phyloP scores from a whole-genome alignment of 1,140 invertebrate species.

The Nautilus pompilius region DNA sequence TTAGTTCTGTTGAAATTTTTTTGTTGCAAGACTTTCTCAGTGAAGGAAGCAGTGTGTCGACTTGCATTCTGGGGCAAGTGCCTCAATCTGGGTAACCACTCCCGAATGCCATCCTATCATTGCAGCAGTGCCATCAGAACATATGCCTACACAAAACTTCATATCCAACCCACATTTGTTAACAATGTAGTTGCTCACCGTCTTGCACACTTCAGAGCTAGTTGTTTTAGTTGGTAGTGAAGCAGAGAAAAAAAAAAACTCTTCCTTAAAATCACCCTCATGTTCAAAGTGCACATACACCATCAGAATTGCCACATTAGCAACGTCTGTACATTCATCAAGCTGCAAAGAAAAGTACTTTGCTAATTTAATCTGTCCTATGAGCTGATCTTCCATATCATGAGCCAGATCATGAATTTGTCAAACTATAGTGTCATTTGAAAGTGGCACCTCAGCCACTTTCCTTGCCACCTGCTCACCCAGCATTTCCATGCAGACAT shows the following conservation, averaged over 20 bases:
- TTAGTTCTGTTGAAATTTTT: conserved; percentile 11
- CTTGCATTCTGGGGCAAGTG: conserved; percentile 6
- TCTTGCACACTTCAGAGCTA: conserved; percentile 6
- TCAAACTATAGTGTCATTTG: not conserved
- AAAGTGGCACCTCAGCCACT: conserved; percentile 2
- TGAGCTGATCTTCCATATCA: conserved; percentile 5
- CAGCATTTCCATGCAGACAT: conserved; percentile 1
- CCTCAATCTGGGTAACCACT: conserved; percentile 3
- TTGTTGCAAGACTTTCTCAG: conserved; percentile 8
- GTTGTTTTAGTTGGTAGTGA: conserved; percentile 8
- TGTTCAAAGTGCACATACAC: conserved; percentile 10
- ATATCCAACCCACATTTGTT: conserved; percentile 1
- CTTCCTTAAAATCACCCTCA: conserved; percentile 3
- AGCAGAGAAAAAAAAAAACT: not conserved
- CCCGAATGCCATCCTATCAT: conserved; percentile 6
- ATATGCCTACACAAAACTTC: not conserved
- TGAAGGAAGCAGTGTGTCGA: conserved; percentile 8
- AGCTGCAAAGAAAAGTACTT: conserved; percentile 6
- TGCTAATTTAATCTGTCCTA: conserved; percentile 2
- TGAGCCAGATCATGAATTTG: conserved; percentile 1
- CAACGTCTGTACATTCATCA: not conserved
- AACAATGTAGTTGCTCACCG: conserved; percentile 3
- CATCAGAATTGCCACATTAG: conserved; percentile 4
- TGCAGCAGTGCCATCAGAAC: conserved; percentile 1
- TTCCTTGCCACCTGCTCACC: not conserved